Base-by-base conservation (phyloP, 2,113 vertebrate species). In the Anoplopoma fimbria region DNA sequence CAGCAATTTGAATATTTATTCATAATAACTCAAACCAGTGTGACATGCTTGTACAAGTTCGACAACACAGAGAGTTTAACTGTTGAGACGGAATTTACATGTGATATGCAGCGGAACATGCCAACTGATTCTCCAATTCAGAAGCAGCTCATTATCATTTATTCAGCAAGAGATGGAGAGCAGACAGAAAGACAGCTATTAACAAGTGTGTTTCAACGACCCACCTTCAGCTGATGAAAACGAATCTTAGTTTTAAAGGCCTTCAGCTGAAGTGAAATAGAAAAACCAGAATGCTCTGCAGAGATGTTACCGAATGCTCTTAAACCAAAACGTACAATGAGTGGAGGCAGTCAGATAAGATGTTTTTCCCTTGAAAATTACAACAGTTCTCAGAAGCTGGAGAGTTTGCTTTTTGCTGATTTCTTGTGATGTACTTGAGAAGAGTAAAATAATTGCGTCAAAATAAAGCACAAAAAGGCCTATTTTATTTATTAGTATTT, bases 21-120 rank as follows among this genome's bases (percentile, higher is more conserved):
- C 81, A 85, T 87, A 93, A 31, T 61, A 81, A 72, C 80, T 81
- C 88, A 69, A 75, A 86, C 75, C 45, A 45, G 62, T n/a, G 34
- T n/a, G 71, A 79, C 82, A 10, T 75, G 29, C 86, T 78, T 67
- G 25, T 23, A 67, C 73, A 9, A 47, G 70, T 85, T 86, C 27
- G 51, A 58, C 69, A n/a, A 12, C 31, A 57, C n/a, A 75, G 87
- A 83, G 86, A 85, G 88, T 84, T 90, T 60, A 91, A 91, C 87
- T 67, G 83, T 55, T 76, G 68, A 51, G 60, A 45, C 53, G 7
- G 10, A 38, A 91, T 94, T 93, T 92, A 90, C 85, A 93, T 90
- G 87, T 82, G 69, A 87, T 85, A 75, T 69, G 72, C 13, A 9
- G 75, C 55, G 33, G 31, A 69, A 64, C 77, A 49, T 13, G 4